These are phyloP conservation scores for Triops cancriformis DNA, from an alignment of 1,140 invertebrate species.

Conservation along the genomic window DNA sequence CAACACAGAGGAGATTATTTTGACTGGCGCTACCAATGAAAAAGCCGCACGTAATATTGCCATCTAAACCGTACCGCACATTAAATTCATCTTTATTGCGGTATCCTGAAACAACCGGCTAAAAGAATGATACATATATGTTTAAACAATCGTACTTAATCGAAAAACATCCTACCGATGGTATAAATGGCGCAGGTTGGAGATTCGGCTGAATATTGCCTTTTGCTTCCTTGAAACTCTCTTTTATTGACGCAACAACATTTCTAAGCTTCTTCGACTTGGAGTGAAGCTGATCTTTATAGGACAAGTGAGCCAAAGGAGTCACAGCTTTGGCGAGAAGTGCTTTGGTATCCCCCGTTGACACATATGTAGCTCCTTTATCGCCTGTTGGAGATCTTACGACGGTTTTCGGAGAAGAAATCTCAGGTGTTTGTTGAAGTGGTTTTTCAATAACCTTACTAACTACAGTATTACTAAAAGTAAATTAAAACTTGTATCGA, in stretches of 20 bases:
- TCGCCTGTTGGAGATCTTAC: no score
- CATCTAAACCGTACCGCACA: conserved; percentile 40
- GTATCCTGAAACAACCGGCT: conserved; percentile 40
- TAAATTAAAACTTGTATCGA: no score
- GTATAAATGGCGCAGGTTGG: conserved; percentile 29
- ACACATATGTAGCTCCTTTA: no score
- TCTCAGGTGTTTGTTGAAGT: no score
- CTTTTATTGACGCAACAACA: conserved; percentile 9
- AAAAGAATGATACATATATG: conserved; percentile 28
- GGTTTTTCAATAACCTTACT: no score
- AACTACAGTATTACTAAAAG: no score
- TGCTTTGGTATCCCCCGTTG: not conserved
- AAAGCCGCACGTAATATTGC: conserved; percentile 42
- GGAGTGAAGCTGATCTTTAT: conserved; percentile 17
- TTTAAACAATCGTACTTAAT: not conserved
- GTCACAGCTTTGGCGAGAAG: conserved; percentile 22
- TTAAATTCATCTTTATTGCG: conserved; percentile 46
- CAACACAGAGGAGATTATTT: conserved; percentile 36
- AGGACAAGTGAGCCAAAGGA: conserved; percentile 19
- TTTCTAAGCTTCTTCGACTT: not conserved
- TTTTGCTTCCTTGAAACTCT: not conserved
- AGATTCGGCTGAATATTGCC: not conserved
- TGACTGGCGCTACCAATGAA: conserved; percentile 37
- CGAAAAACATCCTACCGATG: conserved; percentile 31
- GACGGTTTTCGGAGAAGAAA: no score